These are phyloP conservation scores for Mylabris phalerata DNA, from an alignment of 1,140 invertebrate species.

Conservation along the genomic window DNA sequence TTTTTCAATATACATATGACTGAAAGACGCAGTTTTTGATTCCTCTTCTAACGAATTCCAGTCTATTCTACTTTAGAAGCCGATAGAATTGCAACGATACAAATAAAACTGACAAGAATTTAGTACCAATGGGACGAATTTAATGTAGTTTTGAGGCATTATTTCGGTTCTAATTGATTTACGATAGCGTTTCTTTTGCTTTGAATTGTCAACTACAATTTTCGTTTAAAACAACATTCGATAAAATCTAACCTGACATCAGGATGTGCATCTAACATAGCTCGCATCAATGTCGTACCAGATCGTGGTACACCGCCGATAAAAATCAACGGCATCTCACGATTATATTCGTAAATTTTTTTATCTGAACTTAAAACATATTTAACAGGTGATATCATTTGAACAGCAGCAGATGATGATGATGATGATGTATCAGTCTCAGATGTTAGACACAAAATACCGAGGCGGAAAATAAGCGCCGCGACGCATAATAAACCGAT, in stretches of 20 bases:
- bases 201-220: no score
- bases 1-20: no score
- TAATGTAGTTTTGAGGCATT: no score
- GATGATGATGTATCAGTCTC: background rate
- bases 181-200: no score
- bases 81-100: no score
- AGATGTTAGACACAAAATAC: constrained; percentile 21
- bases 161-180: no score
- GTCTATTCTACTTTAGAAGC: no score
- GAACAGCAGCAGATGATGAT: background rate
- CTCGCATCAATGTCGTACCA: constrained; percentile 94
- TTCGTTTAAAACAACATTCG: background rate
- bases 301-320: constrained; percentile 95
- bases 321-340: constrained; percentile 90
- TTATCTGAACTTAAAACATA: constrained; percentile 56
- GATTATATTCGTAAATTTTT: constrained; percentile 65
- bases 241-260: constrained; percentile 65
- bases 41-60: no score
- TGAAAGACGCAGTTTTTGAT: no score
- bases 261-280: constrained; percentile 98
- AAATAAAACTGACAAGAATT: no score
- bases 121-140: no score
- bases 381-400: constrained; percentile 44
- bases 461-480: constrained; percentile 23
- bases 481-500: constrained; percentile 20